Percentiles rank a stretch among this genome's conserved stretches.
Evolutionary conservation across 2,888 invertebrate genomes (phyloP).

Genomic region (Idaea straminata): DNA sequence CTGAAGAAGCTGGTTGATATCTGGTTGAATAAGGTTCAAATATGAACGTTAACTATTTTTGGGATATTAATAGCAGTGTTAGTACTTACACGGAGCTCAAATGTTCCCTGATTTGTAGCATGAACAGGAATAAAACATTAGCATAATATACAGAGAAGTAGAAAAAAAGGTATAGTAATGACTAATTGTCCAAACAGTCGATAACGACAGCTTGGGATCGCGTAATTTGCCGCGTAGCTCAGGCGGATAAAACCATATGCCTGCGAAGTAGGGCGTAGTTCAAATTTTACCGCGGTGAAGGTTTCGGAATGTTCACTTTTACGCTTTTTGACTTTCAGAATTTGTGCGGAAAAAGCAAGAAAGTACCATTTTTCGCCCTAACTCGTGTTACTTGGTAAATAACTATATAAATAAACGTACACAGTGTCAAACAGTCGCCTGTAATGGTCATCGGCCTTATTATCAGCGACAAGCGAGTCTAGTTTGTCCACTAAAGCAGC

Average conservation of each 20-base stretch:
- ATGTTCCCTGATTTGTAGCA: conserved; percentile 86
- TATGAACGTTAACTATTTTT: too few relatives aligned
- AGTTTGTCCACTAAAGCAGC: conserved; percentile 96
- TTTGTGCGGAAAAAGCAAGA: too few relatives aligned
- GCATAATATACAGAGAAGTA: not conserved
- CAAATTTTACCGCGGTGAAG: too few relatives aligned
- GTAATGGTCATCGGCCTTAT: conserved; percentile 96
- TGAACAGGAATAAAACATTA: conserved; percentile 39
- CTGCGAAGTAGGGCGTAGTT: too few relatives aligned
- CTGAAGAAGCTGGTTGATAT: not conserved
- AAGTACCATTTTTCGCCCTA: too few relatives aligned
- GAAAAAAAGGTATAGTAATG: not conserved
- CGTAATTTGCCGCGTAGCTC: too few relatives aligned
- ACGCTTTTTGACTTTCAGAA: too few relatives aligned
- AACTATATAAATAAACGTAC: conserved; percentile 82
- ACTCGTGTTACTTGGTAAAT: not conserved
- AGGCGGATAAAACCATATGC: too few relatives aligned
- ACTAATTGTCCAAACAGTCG: not conserved
- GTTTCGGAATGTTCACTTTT: too few relatives aligned
- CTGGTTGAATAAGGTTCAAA: not conserved
- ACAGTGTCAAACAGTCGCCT: conserved; percentile 95
- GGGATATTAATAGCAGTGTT: not conserved
- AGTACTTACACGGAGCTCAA: conserved; percentile 94
- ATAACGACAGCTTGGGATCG: not conserved
- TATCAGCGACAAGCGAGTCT: conserved; percentile 94